Percentiles rank a stretch among this genome's conserved stretches.
Evolutionary conservation across 2,113 vertebrate species (phyloP).

Genomic region (Brachypodius melanocephalos): DNA sequence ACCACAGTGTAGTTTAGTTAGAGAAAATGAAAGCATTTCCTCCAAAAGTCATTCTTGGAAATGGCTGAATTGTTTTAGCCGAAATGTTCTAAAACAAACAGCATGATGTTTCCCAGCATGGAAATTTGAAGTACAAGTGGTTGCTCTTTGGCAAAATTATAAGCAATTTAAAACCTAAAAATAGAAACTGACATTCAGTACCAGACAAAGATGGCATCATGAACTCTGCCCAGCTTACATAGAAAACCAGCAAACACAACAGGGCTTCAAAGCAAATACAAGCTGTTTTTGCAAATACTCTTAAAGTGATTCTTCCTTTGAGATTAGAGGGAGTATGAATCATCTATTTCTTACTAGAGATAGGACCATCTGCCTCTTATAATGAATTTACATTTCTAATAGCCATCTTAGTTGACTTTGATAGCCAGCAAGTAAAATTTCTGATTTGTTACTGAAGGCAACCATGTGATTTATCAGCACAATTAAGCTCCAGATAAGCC

Average conservation of each 20-base stretch:
- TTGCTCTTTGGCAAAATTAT: slow-evolving; percentile 17
- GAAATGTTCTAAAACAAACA: slow-evolving; percentile 16
- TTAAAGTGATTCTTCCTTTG: not conserved
- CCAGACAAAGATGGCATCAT: not conserved
- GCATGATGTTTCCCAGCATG: not conserved
- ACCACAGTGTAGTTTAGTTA: not conserved
- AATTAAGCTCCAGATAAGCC: not conserved
- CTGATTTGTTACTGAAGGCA: not conserved
- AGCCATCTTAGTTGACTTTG: not conserved
- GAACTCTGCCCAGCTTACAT: not conserved
- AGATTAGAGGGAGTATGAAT: not conserved
- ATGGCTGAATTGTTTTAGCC: not conserved
- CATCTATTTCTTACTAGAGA: not conserved
- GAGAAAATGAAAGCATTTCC: not conserved
- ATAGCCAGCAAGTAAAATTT: not conserved
- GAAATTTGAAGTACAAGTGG: not conserved
- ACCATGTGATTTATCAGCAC: not conserved
- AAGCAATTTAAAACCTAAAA: slow-evolving; percentile 30
- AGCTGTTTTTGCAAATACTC: not conserved
- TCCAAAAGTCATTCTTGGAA: not conserved
- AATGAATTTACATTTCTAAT: not conserved
- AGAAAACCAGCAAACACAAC: not conserved
- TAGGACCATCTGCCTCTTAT: not conserved
- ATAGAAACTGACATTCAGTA: not conserved
- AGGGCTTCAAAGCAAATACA: not conserved